Conservation (phyloP, 2,797 vertebrate species). For the Aulostomus chinensis region DNA sequence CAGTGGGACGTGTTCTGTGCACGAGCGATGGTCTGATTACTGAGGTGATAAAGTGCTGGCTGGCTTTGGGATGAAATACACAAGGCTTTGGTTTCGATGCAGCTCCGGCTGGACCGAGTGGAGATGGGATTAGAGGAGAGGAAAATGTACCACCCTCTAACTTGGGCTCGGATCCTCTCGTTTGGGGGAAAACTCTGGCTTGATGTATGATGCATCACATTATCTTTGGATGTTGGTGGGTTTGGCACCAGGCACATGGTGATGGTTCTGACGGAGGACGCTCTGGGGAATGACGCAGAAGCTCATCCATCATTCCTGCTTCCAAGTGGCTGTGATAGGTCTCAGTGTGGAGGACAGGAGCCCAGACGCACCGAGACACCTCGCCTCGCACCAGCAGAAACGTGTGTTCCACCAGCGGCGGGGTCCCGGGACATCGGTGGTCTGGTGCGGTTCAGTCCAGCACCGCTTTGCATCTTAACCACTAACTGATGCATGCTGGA, state of each 20-base stretch:
- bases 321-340: conserved; percentile 43
- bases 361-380: conserved; percentile 31
- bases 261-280: conserved; percentile 34
- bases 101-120: conserved; percentile 38
- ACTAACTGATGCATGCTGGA: too few relatives aligned
- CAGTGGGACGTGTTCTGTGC: conserved; percentile 40
- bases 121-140: conserved; percentile 53
- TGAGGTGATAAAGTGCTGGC: conserved; percentile 54
- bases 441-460: conserved; percentile 3
- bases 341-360: conserved; percentile 34
- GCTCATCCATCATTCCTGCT: conserved; percentile 54
- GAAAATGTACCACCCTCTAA: conserved; percentile 54
- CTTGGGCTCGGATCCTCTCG: conserved; percentile 32
- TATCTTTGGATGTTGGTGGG: conserved; percentile 43
- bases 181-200: conserved; percentile 26
- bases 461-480: too few relatives aligned
- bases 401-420: too few relatives aligned
- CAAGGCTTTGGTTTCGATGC: conserved; percentile 43
- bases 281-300: conserved; percentile 50
- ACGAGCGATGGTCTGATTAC: conserved; percentile 48
- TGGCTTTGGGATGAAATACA: conserved; percentile 43
- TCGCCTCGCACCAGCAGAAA: conserved; percentile 17
- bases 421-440: conserved; percentile 25
- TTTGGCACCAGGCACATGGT: conserved; percentile 27
- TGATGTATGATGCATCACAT: conserved; percentile 50